These are phyloP conservation scores for Coenonympha glycerion DNA, from an alignment of 2,888 invertebrate species.

Conservation along the genomic window DNA sequence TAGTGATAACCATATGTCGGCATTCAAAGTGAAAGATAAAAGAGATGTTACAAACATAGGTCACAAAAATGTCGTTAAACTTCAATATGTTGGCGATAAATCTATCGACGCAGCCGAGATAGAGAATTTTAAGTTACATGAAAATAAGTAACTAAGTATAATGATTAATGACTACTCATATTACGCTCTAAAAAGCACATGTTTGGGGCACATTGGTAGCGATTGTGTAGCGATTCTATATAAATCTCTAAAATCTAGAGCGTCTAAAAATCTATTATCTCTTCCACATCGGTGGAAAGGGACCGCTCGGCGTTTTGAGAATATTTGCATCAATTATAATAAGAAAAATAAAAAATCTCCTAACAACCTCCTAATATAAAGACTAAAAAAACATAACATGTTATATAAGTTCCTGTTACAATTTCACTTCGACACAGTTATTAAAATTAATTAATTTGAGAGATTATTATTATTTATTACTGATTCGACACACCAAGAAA, in stretches of 20 bases:
- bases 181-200: too few relatives aligned
- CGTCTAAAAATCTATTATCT: too few relatives aligned
- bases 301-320: too few relatives aligned
- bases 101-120: not conserved
- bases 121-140: not conserved
- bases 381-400: not conserved
- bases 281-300: too few relatives aligned
- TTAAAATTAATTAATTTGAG: not conserved
- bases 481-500: constrained; percentile 1
- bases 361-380: too few relatives aligned
- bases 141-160: not conserved
- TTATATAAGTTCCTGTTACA: constrained; percentile 3
- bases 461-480: not conserved
- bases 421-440: constrained; percentile 1
- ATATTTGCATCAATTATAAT: too few relatives aligned
- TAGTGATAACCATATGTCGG: constrained; percentile 8
- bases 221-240: too few relatives aligned
- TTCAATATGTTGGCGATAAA: not conserved
- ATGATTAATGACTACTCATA: too few relatives aligned
- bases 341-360: too few relatives aligned
- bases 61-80: constrained; percentile 5
- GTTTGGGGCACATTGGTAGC: too few relatives aligned
- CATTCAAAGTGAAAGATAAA: not conserved
- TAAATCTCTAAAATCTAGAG: too few relatives aligned
- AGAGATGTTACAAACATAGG: not conserved